Evolutionary conservation across 2,113 vertebrate genomes (phyloP).

Genomic region (Sorex araneus): DNA sequence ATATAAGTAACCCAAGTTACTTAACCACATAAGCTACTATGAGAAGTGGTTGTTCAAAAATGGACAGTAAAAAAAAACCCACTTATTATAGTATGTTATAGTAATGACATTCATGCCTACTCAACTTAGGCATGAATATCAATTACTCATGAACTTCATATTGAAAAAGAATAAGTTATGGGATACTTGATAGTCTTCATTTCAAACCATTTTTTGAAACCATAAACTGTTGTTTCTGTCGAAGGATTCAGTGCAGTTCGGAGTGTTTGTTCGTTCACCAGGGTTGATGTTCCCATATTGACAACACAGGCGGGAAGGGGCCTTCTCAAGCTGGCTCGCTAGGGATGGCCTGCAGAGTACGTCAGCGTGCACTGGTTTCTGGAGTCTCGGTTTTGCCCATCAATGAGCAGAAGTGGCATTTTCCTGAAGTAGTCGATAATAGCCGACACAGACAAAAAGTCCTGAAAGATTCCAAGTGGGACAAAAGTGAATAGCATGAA

Average conservation of each 20-base stretch:
- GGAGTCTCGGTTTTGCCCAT: conserved; percentile 94
- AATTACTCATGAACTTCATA: conserved; percentile 52
- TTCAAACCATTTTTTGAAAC: conserved; percentile 69
- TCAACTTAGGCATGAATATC: background rate
- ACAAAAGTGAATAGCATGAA: background rate
- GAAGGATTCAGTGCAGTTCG: background rate
- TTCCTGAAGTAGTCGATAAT: conserved; percentile 94
- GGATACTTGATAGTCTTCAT: conserved; percentile 60
- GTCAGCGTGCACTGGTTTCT: conserved; percentile 95
- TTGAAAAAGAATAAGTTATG: conserved; percentile 68
- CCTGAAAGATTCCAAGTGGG: conserved; percentile 84
- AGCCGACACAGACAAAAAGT: conserved; percentile 92
- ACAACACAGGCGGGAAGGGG: background rate
- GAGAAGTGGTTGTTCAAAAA: conserved; percentile 43
- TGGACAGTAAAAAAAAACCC: conserved; percentile 1
- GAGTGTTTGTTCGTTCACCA: background rate
- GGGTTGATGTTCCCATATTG: background rate
- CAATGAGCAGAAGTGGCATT: conserved; percentile 95
- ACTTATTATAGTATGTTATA: too few relatives aligned
- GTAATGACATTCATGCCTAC: too few relatives aligned
- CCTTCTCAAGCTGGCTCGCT: conserved; percentile 52
- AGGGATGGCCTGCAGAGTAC: conserved; percentile 89
- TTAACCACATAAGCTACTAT: conserved; percentile 29
- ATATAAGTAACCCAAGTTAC: background rate
- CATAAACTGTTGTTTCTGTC: background rate